phyloP scores from a whole-genome alignment of 2,797 vertebrate genomes.

The Hydrophis major region DNA sequence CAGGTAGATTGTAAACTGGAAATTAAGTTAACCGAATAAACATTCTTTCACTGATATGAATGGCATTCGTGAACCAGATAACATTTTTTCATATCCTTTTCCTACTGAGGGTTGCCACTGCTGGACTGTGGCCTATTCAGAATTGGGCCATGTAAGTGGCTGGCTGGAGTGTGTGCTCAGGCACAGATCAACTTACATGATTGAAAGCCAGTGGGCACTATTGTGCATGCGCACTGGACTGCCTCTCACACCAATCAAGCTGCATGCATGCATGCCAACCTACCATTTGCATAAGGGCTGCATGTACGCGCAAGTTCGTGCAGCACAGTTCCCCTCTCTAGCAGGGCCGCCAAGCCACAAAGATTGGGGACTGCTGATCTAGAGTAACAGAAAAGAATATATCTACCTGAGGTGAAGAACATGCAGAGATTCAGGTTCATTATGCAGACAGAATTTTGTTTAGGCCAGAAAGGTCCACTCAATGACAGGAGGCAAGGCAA shows the following conservation, averaged over 20 bases:
- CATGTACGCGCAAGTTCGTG: too few species aligned
- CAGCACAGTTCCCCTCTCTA: too few species aligned
- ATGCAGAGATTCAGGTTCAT: not conserved
- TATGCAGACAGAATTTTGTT: not conserved
- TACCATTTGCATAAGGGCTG: not conserved
- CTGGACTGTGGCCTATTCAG: not conserved
- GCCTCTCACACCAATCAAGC: not conserved
- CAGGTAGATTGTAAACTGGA: conserved; percentile 67
- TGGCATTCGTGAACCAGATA: not conserved
- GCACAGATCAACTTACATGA: not conserved
- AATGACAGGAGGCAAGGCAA: not conserved
- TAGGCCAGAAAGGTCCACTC: not conserved
- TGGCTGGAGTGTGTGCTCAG: not conserved
- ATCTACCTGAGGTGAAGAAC: not conserved
- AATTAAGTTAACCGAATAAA: not conserved
- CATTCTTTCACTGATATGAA: not conserved
- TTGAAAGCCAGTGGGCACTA: not conserved
- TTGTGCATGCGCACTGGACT: accelerated
- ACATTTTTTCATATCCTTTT: not conserved
- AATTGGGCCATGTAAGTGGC: not conserved
- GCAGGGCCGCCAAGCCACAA: too few species aligned
- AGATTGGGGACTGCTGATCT: not conserved
- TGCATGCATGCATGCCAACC: not conserved
- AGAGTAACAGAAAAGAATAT: not conserved
- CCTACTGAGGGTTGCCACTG: not conserved